These are phyloP conservation scores for Acanthosepion esculentum DNA, from an alignment of 2,888 invertebrate genomes.

Conservation along the genomic window DNA sequence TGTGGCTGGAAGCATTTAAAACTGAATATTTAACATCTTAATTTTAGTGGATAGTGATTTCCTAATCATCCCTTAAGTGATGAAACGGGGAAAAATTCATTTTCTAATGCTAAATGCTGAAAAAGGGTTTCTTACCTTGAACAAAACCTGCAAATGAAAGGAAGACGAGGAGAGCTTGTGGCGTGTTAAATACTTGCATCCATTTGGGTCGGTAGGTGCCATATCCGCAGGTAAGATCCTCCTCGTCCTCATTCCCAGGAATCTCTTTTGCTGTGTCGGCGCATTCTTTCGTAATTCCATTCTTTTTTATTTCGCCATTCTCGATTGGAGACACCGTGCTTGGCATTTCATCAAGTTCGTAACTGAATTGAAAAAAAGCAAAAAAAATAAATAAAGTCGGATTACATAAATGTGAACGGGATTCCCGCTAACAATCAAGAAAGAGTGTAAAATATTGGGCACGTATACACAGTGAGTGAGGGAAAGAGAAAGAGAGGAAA, in stretches of 20 bases:
- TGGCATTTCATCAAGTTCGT: not conserved
- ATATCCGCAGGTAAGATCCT: not conserved
- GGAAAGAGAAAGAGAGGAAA: too few species aligned
- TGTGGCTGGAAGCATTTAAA: too few species aligned
- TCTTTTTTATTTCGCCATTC: not conserved
- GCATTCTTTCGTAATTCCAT: not conserved
- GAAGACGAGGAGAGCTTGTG: not conserved
- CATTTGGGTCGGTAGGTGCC: not conserved
- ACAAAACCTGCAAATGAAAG: not conserved
- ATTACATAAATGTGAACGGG: too few species aligned
- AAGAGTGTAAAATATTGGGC: too few species aligned
- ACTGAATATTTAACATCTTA: too few species aligned
- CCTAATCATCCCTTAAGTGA: too few species aligned
- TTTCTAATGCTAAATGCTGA: too few species aligned
- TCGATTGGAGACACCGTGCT: not conserved
- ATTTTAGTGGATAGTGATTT: too few species aligned
- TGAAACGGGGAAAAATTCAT: too few species aligned
- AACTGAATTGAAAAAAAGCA: not conserved
- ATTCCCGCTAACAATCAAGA: too few species aligned
- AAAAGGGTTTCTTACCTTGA: not conserved
- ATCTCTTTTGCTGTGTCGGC: not conserved
- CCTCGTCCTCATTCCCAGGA: not conserved
- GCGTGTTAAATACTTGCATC: not conserved
- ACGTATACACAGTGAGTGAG: too few species aligned
- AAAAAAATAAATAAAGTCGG: too few species aligned